A percentile compares a stretch with the other conserved stretches of the same genome.
Evolutionary conservation across 2,113 vertebrate species (phyloP).

Genomic region (Scolopax mira): DNA sequence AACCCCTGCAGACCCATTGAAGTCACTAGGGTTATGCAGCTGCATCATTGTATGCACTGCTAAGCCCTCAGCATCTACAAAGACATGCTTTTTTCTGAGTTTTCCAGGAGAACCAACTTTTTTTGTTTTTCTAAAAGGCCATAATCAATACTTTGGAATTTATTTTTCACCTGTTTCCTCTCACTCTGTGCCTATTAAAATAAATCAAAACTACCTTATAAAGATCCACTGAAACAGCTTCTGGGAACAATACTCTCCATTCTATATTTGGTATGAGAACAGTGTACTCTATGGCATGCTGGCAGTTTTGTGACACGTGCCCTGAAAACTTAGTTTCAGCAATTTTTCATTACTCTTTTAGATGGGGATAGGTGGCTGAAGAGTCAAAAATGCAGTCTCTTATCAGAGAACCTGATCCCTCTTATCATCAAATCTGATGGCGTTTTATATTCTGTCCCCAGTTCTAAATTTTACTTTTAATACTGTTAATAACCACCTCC

Average conservation of each 20-base stretch:
- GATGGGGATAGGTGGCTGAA: background rate
- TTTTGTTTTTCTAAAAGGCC: background rate
- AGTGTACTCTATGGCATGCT: background rate
- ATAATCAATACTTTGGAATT: background rate
- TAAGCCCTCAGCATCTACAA: background rate
- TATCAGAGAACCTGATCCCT: background rate
- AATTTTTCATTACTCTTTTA: background rate
- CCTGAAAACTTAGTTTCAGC: background rate
- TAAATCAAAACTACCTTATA: background rate
- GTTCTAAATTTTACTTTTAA: background rate
- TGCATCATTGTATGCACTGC: background rate
- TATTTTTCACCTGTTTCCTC: background rate
- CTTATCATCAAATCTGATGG: background rate
- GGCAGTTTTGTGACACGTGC: background rate
- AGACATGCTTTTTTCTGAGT: background rate
- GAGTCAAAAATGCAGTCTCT: background rate
- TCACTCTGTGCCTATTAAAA: background rate
- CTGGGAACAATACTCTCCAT: background rate
- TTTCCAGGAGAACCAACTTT: background rate
- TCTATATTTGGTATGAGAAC: background rate
- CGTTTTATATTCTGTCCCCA: background rate
- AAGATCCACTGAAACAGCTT: background rate
- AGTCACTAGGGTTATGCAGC: constrained; percentile 11
- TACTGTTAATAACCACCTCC: background rate
- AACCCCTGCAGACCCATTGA: background rate